Evolutionary conservation across 2,888 invertebrate species (phyloP).

Genomic region (Andrena minutula): DNA sequence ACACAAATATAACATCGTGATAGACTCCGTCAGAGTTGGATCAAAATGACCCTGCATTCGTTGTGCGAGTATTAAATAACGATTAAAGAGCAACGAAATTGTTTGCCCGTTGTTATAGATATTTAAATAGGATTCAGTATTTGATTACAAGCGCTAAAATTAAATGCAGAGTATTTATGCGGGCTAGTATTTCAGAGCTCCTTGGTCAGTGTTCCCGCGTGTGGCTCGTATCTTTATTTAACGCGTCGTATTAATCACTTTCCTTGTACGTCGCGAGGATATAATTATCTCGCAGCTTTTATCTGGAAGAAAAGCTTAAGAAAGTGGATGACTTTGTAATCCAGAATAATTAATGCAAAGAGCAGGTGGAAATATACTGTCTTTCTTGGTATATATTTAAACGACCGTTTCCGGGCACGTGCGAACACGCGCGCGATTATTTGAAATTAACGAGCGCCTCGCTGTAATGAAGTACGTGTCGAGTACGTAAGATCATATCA

Average conservation of each 20-base stretch:
- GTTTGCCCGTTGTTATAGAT: not conserved
- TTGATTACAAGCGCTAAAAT: too few species aligned
- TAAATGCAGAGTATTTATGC: slow-evolving; percentile 28
- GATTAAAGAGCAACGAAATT: not conserved
- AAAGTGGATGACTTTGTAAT: slow-evolving; percentile 47
- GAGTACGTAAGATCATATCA: slow-evolving; percentile 43
- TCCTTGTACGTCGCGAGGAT: slow-evolving; percentile 26
- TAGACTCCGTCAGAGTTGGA: too few species aligned
- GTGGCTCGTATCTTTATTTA: slow-evolving; percentile 32
- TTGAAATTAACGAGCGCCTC: slow-evolving; percentile 60
- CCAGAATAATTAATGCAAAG: slow-evolving; percentile 46
- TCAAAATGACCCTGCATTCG: too few species aligned
- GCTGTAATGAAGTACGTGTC: slow-evolving; percentile 46
- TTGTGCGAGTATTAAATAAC: too few species aligned
- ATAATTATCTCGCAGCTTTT: slow-evolving; percentile 42
- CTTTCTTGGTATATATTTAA: slow-evolving; percentile 55
- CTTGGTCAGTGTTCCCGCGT: not conserved
- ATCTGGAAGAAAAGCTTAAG: slow-evolving; percentile 36
- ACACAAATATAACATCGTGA: too few species aligned
- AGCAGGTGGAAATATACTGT: slow-evolving; percentile 47
- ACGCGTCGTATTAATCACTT: slow-evolving; percentile 49
- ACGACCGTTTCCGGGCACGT: slow-evolving; percentile 63
- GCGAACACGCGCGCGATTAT: slow-evolving; percentile 57
- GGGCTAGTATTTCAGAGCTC: not conserved
- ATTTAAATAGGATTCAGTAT: not conserved